Evolutionary conservation across 2,113 vertebrate species (phyloP).

Genomic region (Rattus rattus): DNA sequence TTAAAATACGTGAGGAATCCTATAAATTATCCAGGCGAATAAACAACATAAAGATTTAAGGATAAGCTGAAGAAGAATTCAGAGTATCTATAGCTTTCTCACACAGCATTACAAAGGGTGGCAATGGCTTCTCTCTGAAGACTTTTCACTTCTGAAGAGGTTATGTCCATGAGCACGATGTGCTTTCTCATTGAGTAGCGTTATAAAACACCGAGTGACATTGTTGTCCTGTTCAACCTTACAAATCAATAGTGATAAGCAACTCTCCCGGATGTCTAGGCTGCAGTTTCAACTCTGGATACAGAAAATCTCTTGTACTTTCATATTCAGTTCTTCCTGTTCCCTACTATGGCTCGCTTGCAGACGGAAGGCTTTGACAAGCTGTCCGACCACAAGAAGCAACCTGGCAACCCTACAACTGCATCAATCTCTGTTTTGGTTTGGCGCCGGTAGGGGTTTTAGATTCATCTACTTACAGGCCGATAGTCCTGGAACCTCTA

Average conservation of each 20-base stretch:
- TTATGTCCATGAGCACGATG: not conserved
- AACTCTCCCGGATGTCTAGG: not conserved
- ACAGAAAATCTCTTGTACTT: not conserved
- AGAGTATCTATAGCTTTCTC: not conserved
- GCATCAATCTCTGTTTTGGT: constrained; percentile 42
- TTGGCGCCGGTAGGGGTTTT: not conserved
- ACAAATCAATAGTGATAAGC: constrained; percentile 5
- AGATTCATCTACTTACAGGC: not conserved
- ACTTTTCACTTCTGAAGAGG: not conserved
- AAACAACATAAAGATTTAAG: not conserved
- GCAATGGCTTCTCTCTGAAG: not conserved
- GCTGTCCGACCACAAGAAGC: not conserved
- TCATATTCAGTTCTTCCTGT: not conserved
- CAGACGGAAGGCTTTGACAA: not conserved
- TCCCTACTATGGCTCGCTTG: not conserved
- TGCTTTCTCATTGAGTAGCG: not conserved
- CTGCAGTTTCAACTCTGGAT: not conserved
- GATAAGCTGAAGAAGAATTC: not conserved
- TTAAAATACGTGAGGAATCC: not conserved
- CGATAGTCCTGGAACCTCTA: not conserved
- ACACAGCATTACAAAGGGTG: not conserved
- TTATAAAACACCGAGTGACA: not conserved
- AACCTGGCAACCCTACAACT: not conserved
- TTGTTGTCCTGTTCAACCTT: not conserved
- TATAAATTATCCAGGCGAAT: not conserved